Base-by-base conservation (phyloP, 2,113 vertebrate genomes). In the Otolemur garnettii region DNA sequence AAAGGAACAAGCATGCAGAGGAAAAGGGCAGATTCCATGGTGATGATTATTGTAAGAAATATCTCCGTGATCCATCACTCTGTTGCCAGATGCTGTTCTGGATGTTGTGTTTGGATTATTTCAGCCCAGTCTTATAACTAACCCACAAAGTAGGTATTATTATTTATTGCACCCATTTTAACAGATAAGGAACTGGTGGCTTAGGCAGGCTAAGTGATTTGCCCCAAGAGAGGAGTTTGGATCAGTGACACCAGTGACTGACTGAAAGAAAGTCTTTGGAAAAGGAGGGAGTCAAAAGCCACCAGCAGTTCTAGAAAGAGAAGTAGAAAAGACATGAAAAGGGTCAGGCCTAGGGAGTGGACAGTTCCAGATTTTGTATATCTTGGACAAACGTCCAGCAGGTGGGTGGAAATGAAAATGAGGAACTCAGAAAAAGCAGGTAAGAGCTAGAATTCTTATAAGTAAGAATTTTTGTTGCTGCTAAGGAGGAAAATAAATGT, bases 401-500 rank as follows among this genome's bases (percentile, higher is more conserved):
- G 10, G 4, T 10, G 22, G 30, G 55, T 77, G 19, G 66, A 75
- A 92, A 79, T 5, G 42, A 75, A 78, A 50, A 24, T 7, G 6
- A 80, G 62, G 35, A 75, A 35, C 42, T 82, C 22, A 22, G 68
- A 38, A 90, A 59, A 59, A 66, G 19, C 87, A 62, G 21, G 13
- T 6, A n/a, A 71, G 74, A 81, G 45, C 50, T n/a, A 38, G 42
- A 66, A 91, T 87, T 88, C 89, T 95, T 64, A 93, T 87, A 91
- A 97, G 96, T 91, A 96, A 95, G 91, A 45, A 91, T 94, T 96
- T 86, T 93, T 86, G 83, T 93, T 86, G 86, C 86, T 93, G 90
- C 86, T 75, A 66, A 66, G 82, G 92, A 97, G 94, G 91, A 95
- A 97, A 95, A 97, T 90, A 91, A 97, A 93, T 64, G 88, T 38